Percentiles rank a stretch among this genome's conserved stretches.
Evolutionary conservation across 2,113 vertebrate species (phyloP).

Genomic region (Pavo muticus): DNA sequence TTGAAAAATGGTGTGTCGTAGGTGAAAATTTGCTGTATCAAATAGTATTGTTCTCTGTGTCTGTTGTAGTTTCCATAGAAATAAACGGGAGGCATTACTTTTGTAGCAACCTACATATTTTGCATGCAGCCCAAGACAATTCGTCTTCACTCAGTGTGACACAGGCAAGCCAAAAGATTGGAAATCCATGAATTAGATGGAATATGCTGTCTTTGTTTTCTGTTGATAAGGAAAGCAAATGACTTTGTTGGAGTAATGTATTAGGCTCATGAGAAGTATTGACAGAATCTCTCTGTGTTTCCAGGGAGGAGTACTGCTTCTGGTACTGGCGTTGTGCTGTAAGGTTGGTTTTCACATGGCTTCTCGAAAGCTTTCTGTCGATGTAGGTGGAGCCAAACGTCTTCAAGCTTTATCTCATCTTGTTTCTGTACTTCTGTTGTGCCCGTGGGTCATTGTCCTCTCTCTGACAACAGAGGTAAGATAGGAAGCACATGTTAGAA

Average conservation of each 20-base stretch:
- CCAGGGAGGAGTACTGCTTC: conserved; percentile 94
- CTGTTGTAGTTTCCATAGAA: too few relatives aligned
- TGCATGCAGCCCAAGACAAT: too few relatives aligned
- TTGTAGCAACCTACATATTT: too few relatives aligned
- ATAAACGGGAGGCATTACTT: too few relatives aligned
- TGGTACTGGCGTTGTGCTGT: conserved; percentile 90
- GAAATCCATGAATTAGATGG: not conserved
- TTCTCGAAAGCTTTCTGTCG: conserved; percentile 92
- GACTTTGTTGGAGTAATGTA: not conserved
- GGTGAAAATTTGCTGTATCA: too few relatives aligned
- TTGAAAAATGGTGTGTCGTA: too few relatives aligned
- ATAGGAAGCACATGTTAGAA: not conserved
- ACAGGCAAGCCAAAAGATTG: too few relatives aligned
- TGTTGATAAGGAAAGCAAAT: not conserved
- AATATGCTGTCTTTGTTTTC: not conserved
- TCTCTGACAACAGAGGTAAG: conserved; percentile 93
- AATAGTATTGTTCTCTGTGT: too few relatives aligned
- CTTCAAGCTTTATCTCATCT: conserved; percentile 94
- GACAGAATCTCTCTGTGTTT: not conserved
- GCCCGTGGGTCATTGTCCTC: conserved; percentile 94
- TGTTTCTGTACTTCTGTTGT: conserved; percentile 87
- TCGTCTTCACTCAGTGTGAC: too few relatives aligned
- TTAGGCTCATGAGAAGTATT: not conserved
- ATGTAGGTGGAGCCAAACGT: conserved; percentile 93
- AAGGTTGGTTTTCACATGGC: conserved; percentile 94